phyloP scores from a whole-genome alignment of 2,113 vertebrate genomes.

The Eulemur macaco region DNA sequence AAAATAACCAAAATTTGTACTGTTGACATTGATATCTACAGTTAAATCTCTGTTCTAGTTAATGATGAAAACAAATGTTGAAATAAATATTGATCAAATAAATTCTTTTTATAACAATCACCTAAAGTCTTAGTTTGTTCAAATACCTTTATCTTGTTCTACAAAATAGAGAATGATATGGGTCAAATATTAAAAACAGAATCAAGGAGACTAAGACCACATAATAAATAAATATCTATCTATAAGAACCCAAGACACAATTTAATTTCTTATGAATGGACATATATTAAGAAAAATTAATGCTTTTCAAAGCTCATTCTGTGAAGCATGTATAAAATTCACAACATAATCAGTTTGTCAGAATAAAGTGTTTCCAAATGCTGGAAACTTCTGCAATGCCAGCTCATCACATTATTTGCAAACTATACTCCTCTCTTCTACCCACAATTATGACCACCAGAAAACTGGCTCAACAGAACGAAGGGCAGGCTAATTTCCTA shows the following conservation, averaged over 20 bases:
- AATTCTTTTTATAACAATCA: constrained; percentile 21
- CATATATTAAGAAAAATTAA: constrained; percentile 19
- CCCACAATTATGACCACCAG: constrained; percentile 70
- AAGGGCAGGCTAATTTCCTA: constrained; percentile 62
- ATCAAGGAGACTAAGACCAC: background rate
- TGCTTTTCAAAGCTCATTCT: constrained; percentile 27
- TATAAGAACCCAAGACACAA: constrained; percentile 10
- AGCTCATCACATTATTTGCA: constrained; percentile 75
- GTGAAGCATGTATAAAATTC: constrained; percentile 22
- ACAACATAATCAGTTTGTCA: constrained; percentile 66
- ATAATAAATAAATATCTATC: background rate
- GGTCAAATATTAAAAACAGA: background rate
- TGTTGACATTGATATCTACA: background rate
- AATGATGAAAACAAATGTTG: background rate
- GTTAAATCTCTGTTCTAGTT: background rate
- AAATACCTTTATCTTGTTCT: background rate
- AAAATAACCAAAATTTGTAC: constrained; percentile 46
- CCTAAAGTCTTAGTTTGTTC: constrained; percentile 34
- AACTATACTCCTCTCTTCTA: constrained; percentile 59
- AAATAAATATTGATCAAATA: background rate
- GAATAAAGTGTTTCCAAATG: constrained; percentile 77
- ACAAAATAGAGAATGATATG: constrained; percentile 1
- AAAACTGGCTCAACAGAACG: constrained; percentile 57
- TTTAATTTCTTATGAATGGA: constrained; percentile 28
- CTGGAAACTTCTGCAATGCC: constrained; percentile 69